These are phyloP conservation scores for Cricetomys ansorgei DNA, from an alignment of 2,113 vertebrate genomes.

Conservation along the genomic window DNA sequence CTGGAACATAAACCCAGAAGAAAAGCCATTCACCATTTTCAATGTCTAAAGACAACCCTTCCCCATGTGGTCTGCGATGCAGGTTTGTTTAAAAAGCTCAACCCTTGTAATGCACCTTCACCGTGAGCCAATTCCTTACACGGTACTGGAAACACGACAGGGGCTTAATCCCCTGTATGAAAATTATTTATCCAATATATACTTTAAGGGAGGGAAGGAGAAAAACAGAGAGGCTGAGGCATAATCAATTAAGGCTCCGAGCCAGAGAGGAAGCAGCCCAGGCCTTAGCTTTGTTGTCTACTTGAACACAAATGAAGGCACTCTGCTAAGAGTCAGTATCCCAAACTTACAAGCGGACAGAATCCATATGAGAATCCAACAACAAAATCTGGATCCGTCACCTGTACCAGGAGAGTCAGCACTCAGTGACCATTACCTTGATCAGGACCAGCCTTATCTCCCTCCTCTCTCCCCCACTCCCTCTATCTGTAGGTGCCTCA, in stretches of 20 bases:
- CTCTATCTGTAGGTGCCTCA: not conserved
- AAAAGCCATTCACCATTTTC: slow-evolving; percentile 50
- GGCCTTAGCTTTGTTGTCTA: not conserved
- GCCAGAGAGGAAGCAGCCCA: not conserved
- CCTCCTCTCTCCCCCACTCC: not conserved
- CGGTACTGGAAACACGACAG: not conserved
- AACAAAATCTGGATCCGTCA: not conserved
- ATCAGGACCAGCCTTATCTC: not conserved
- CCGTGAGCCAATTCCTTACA: not conserved
- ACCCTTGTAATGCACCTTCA: not conserved
- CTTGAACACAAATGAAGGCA: not conserved
- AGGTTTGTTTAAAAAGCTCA: slow-evolving; percentile 8
- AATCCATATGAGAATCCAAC: not conserved
- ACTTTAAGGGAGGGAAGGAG: not conserved
- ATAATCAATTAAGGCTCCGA: not conserved
- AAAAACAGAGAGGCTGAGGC: not conserved
- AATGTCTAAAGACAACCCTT: slow-evolving; percentile 47
- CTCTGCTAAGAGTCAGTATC: not conserved
- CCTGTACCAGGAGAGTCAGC: not conserved
- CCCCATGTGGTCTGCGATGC: not conserved
- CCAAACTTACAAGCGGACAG: slow-evolving; percentile 3
- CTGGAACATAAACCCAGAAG: slow-evolving; percentile 63
- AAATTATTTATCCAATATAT: slow-evolving; percentile 34
- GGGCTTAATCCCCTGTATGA: not conserved
- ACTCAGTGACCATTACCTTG: not conserved